These are phyloP conservation scores for Muscicapa striata DNA, from an alignment of 2,797 vertebrate species.

Conservation along the genomic window DNA sequence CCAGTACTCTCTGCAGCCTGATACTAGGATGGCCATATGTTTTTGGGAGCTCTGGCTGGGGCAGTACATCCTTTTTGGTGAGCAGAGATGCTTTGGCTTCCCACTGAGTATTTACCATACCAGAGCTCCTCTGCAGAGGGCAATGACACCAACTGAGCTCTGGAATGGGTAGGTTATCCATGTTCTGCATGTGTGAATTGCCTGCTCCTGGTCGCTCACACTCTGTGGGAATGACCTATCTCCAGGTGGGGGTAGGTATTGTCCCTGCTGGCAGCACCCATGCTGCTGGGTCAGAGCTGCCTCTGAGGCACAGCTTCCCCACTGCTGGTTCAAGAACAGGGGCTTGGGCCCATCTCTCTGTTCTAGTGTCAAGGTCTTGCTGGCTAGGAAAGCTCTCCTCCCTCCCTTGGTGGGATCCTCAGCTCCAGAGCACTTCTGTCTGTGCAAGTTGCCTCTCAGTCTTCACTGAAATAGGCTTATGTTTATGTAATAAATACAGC, in stretches of 20 bases:
- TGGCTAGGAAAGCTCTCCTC: neutral
- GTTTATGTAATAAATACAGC: neutral
- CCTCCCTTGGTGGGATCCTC: neutral
- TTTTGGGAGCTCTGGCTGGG: neutral
- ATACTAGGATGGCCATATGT: neutral
- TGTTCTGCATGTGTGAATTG: fast-evolving
- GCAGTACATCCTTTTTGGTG: neutral
- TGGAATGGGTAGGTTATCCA: neutral
- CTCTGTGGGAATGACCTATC: neutral
- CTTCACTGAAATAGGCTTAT: neutral
- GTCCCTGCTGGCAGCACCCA: neutral
- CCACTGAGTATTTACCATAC: neutral
- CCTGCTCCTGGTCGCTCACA: fast-evolving
- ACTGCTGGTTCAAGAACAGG: fast-evolving
- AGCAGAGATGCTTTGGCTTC: neutral
- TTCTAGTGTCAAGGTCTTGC: fast-evolving
- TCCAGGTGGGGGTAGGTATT: neutral
- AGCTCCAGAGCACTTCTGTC: neutral
- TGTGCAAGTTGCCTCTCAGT: neutral
- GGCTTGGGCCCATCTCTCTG: too few species aligned
- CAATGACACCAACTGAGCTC: fast-evolving
- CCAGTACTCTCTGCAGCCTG: neutral
- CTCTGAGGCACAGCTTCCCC: neutral
- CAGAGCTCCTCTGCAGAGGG: neutral
- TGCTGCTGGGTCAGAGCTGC: neutral